Evolutionary conservation across 2,113 vertebrate genomes (phyloP), one percentile per base, ranked within the genome.

Genomic region (Scomber japonicus): DNA sequence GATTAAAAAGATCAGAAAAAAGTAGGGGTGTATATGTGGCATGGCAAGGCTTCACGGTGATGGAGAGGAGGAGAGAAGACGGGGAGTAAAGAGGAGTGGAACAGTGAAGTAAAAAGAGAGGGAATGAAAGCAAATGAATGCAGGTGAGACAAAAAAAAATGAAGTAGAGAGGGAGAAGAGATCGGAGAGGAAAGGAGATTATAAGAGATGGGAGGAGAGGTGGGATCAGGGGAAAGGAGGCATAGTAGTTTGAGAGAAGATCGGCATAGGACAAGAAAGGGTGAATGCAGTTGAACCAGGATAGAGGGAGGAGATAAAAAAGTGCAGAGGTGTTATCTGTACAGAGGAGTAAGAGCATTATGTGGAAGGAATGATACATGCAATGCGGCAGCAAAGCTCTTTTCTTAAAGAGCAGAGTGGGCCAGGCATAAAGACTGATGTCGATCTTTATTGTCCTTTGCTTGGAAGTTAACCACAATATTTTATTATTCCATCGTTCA

Each of bases 1-100:
- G 92, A 94, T 94, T 93, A 93, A 86, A 91, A 89, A 91, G 93
- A 93, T 94, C 83, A 92, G 88, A 73, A 81, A 82, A 82, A 81
- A 88, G 81, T 82, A 24, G 71, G 57, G 71, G 86, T 70, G 82
- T 80, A 40, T 80, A 76, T 80, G 83, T 71, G 57, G 84, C 67
- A 70, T 61, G 70, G 80, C 46, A 70, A 63, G 70, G 76, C 24
- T 88, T 75, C 50, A 40, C 46, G 16, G 50, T 71, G 62, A 82
- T 0, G n/a, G 44, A 81, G 71, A 78, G n/a, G 59, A 59, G 67
- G 15, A 10, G 5, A 24, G 15, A 66, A 6, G 48, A 65, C 35
- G 60, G 51, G 46, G 63, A 72, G 17, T 64, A 65, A 3, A 57
- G 21, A 56, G 5, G 14, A 66, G 24, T 8, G 55, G 11, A 74